Evolutionary conservation across 2,888 invertebrate species (phyloP), one percentile per base, ranked within the genome.

Genomic region (Eupeodes luniger): DNA sequence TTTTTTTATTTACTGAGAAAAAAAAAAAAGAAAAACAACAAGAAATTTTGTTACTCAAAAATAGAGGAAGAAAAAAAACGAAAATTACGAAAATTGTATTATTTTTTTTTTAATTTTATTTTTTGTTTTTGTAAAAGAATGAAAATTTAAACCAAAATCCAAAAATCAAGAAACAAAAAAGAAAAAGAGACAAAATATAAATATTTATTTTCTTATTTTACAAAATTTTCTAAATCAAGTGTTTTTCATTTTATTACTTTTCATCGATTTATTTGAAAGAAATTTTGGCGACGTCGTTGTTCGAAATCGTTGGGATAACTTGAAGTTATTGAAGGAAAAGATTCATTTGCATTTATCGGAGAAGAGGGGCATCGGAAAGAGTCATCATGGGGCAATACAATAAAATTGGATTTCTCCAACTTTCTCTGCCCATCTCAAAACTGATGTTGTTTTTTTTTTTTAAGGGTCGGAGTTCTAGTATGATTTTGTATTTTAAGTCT

Each of bases 21-120:
- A 51, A 59, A 66, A 51, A 19, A 19, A 70, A 70, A 34, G 40
- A 44, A 67, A 81, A 55, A 67, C 59, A 49, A 57, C 47, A 61
- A 64, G 64, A 61, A 53, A 81, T 78, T 81, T 83, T 76, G 80
- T 80, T 89, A 78, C 69, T 67, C 74, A 53, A 70, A 62, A 69
- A 62, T 44, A 66, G 55, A n/a, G n/a, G n/a, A 59, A 66, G 34
- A 69, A 62, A 51, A 66, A 62, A 57, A 62, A 67, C 66, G 57
- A 67, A 80, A 36, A 76, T 77, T 79, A 55, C 34, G 61, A 81
- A 77, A 76, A 82, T 89, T 90, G 89, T 89, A 89, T 85, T 88
- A 83, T 89, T 89, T 89, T 90, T 90, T 69, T 84, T 55, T 55
- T 19, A 19, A 66, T 47, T 66, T 49, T 47, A 19, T 27, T 66